A percentile compares a stretch with the other conserved stretches of the same genome.
Conservation (phyloP, 2,113 vertebrate genomes). For the Hepsetus odoe region DNA sequence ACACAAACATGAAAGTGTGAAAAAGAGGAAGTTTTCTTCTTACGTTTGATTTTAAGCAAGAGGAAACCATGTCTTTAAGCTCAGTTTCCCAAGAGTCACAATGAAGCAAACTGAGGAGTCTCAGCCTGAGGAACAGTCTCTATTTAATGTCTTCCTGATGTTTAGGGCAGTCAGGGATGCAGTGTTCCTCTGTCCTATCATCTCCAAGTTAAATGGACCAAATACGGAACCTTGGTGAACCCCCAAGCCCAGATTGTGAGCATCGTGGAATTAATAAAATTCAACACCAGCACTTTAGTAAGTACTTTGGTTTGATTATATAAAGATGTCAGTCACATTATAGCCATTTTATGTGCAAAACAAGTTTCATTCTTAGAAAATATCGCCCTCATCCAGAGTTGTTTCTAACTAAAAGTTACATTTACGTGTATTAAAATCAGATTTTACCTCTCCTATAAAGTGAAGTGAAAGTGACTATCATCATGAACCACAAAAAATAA, state of each 20-base stretch:
- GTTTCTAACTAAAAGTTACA: no score
- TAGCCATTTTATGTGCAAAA: no score
- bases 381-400: no score
- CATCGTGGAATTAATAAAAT: conserved; percentile 73
- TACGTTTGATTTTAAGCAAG: not conserved
- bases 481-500: no score
- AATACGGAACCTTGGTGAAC: conserved; percentile 87
- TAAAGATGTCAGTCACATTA: no score
- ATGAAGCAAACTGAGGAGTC: not conserved
- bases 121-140: not conserved
- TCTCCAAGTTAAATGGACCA: conserved; percentile 89
- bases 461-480: no score
- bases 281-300: conserved; percentile 74
- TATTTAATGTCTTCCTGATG: not conserved
- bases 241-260: conserved; percentile 88
- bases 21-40: not conserved
- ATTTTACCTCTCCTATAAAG: no score
- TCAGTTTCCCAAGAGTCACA: not conserved
- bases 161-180: conserved; percentile 72
- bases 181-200: conserved; percentile 83
- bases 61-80: not conserved
- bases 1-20: not conserved
- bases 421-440: no score
- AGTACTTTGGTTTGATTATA: conserved; percentile 22
- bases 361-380: no score